Evolutionary conservation across 2,888 invertebrate species (phyloP), one percentile per base, ranked within the genome.

Genomic region (Julus scandinavius): DNA sequence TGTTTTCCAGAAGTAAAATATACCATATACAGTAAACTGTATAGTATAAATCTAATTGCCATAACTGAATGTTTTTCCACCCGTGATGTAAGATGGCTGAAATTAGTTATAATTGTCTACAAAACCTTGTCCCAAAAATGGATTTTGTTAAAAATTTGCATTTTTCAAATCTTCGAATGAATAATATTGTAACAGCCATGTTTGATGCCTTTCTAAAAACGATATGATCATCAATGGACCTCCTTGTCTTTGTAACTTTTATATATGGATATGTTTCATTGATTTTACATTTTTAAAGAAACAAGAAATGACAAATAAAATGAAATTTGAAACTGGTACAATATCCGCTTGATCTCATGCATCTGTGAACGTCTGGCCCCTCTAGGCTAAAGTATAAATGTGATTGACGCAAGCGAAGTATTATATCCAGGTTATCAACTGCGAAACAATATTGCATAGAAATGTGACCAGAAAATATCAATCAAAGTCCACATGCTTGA

Each of bases 331-430:
- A 72, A 29, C n/a, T 6, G 6, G 72, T 72, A 29, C 72, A 72
- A 72, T 72, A 72, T 72, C 72, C 72, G 72, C 9, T 72, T 29
- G 29, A 72, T 20, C 72, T 72, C 72, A 72, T 11, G 72, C 72
- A 72, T 72, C 29, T 72, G 7, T 9, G 72, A 72, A 29, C 7
- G 72, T 72, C n/a, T 29, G 29, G 7, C 29, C 2, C 72, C 72
- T 29, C 29, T 20, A 11, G 72, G 72, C 72, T 72, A 72, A 11
- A 29, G 72, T 72, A 20, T 72, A 72, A 72, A 72, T 20, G 72
- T 72, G 72, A 72, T 29, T 72, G 72, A 72, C 29, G 9, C 63
- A 63, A 20, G 20, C n/a, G n/a, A n/a, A n/a, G n/a, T 63, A 6
- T n/a, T 20, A 7, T 4, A 72, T 72, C 72, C 2, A 9, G 72